phyloP scores from a whole-genome alignment of 2,113 vertebrate genomes.

The Anolis sagrei region DNA sequence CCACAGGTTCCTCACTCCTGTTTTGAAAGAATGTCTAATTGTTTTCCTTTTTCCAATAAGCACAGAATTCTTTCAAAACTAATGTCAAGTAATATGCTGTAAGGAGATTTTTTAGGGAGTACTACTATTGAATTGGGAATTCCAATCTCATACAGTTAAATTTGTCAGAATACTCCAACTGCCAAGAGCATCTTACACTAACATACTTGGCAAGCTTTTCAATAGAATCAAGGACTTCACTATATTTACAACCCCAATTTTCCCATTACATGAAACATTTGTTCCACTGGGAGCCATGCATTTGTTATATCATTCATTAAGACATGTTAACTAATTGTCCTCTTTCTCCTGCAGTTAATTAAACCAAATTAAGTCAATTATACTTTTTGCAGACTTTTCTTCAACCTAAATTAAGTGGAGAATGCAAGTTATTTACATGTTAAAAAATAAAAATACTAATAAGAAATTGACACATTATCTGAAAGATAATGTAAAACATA shows the following conservation, averaged over 20 bases:
- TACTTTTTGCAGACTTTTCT: slow-evolving; percentile 57
- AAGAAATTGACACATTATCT: slow-evolving; percentile 32
- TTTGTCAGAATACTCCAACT: neutral
- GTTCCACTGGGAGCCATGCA: slow-evolving; percentile 49
- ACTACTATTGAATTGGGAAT: neutral
- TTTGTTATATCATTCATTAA: slow-evolving; percentile 69
- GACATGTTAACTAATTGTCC: slow-evolving; percentile 68
- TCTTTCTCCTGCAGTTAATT: slow-evolving; percentile 70
- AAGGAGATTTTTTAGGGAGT: neutral
- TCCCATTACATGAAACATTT: slow-evolving; percentile 58
- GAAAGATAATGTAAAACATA: neutral
- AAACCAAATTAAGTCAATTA: slow-evolving; percentile 71
- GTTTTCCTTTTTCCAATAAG: neutral
- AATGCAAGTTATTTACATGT: slow-evolving; percentile 19
- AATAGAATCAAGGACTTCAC: neutral
- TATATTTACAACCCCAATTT: slow-evolving; percentile 41
- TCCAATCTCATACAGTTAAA: neutral
- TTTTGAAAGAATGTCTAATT: too few species aligned
- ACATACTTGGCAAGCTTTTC: neutral
- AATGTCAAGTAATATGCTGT: too few species aligned
- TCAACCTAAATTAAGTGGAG: slow-evolving; percentile 54
- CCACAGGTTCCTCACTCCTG: neutral
- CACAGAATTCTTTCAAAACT: neutral
- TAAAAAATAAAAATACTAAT: neutral
- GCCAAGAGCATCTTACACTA: neutral